Conservation (phyloP, 2,797 vertebrate species). For the Oreortyx pictus region DNA sequence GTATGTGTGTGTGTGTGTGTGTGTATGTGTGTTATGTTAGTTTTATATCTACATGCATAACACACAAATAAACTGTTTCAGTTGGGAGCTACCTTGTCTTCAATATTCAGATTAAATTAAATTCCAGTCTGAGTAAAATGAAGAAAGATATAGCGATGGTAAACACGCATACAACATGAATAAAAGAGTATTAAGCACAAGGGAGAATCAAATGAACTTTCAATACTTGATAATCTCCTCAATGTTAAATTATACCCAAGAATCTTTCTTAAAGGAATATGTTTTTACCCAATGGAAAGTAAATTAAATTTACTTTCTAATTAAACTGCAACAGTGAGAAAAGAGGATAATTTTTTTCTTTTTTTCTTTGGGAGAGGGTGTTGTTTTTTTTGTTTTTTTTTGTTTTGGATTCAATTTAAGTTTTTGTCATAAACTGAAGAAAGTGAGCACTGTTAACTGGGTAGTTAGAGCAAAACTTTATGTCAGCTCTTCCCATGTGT, state of each 20-base stretch:
- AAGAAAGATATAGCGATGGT: not conserved
- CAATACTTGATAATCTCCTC: not conserved
- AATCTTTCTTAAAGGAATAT: not conserved
- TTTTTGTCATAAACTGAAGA: not conserved
- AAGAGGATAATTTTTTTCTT: not conserved
- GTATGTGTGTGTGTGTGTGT: too few relatives aligned
- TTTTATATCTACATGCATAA: constrained; percentile 38
- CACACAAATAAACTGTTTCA: constrained; percentile 55
- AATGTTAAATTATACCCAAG: not conserved
- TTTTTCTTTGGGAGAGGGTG: too few relatives aligned
- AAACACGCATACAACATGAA: not conserved
- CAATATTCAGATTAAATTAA: constrained; percentile 56
- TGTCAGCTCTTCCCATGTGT: not conserved
- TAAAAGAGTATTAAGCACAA: not conserved
- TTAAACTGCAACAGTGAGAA: not conserved
- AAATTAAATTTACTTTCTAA: not conserved
- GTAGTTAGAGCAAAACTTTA: not conserved
- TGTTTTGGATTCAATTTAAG: not conserved
- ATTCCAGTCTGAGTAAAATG: not conserved
- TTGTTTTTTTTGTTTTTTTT: too few relatives aligned
- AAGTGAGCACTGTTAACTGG: not conserved
- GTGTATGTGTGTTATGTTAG: constrained; percentile 45
- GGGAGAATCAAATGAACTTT: not conserved
- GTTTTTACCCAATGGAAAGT: not conserved
- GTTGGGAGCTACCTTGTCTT: not conserved